These are phyloP conservation scores for Alaudala cheleensis DNA, from an alignment of 2,113 vertebrate species.

Conservation along the genomic window DNA sequence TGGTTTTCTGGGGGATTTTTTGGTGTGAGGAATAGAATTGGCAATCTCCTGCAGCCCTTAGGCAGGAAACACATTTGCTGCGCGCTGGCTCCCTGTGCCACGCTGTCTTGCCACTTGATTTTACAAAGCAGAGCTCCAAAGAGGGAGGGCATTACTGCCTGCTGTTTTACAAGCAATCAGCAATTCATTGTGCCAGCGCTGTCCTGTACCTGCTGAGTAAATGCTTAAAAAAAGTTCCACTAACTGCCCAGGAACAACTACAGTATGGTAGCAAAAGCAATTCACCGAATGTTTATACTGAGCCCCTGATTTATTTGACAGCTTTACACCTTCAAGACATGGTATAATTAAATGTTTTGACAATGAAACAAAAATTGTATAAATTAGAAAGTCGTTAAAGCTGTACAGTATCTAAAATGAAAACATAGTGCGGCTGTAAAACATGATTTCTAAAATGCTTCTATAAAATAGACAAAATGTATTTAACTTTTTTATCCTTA, in stretches of 20 bases:
- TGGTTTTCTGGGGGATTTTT: background rate
- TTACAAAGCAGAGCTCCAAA: slow-evolving; percentile 57
- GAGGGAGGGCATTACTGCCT: slow-evolving; percentile 73
- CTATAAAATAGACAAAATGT: slow-evolving; percentile 37
- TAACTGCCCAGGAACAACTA: slow-evolving; percentile 64
- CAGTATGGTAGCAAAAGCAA: slow-evolving; percentile 75
- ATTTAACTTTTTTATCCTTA: slow-evolving; percentile 21
- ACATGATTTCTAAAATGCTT: slow-evolving; percentile 39
- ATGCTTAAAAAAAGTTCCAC: slow-evolving; percentile 64
- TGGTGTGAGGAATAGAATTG: background rate
- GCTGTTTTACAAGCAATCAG: slow-evolving; percentile 79
- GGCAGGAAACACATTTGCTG: background rate
- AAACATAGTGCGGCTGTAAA: slow-evolving; percentile 61
- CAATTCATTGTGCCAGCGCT: slow-evolving; percentile 68
- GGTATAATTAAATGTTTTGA: slow-evolving; percentile 88
- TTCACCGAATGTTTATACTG: slow-evolving; percentile 78
- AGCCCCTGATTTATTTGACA: slow-evolving; percentile 86
- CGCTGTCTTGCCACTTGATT: slow-evolving; percentile 27
- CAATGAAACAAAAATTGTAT: slow-evolving; percentile 84
- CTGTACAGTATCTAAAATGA: slow-evolving; percentile 71
- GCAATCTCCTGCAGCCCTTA: background rate
- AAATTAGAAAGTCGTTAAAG: slow-evolving; percentile 80
- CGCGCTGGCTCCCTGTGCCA: background rate
- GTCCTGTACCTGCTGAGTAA: slow-evolving; percentile 78
- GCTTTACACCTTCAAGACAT: slow-evolving; percentile 84